Percentiles rank a stretch among this genome's conserved stretches.
Conservation (phyloP, 2,113 vertebrate species). For the Lynx canadensis region DNA sequence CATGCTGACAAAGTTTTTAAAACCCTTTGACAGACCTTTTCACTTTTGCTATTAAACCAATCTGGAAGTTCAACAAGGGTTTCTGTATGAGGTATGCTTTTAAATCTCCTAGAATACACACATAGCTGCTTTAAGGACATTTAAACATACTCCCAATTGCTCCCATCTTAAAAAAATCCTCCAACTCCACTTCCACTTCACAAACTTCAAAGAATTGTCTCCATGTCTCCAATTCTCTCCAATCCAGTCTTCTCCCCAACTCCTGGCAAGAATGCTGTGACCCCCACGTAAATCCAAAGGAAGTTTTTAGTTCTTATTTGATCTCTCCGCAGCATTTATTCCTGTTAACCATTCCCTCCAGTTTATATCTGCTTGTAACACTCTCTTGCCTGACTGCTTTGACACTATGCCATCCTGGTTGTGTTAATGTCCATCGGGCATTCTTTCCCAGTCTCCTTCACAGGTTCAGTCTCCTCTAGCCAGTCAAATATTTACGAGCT, state of each 20-base stretch:
- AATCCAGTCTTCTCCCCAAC: neutral
- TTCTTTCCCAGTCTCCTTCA: neutral
- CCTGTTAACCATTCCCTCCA: neutral
- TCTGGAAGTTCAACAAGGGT: neutral
- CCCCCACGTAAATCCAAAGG: neutral
- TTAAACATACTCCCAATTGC: neutral
- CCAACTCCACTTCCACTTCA: neutral
- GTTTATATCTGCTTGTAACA: neutral
- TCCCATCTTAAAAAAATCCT: neutral
- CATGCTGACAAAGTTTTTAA: neutral
- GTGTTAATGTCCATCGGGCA: neutral
- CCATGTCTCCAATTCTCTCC: neutral
- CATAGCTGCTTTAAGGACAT: neutral
- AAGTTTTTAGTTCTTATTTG: neutral
- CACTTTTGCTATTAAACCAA: neutral
- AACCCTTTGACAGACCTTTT: neutral
- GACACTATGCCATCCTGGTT: neutral
- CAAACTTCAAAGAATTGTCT: neutral
- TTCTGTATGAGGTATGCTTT: neutral
- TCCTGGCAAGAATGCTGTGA: neutral
- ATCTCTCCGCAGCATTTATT: neutral
- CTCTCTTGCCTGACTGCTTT: neutral
- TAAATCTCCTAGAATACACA: neutral
- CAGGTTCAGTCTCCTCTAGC: neutral
- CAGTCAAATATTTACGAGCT: neutral